phyloP scores from a whole-genome alignment of 35 echinoderm and acorn worm genomes.

The Nesometra sesokonis region DNA sequence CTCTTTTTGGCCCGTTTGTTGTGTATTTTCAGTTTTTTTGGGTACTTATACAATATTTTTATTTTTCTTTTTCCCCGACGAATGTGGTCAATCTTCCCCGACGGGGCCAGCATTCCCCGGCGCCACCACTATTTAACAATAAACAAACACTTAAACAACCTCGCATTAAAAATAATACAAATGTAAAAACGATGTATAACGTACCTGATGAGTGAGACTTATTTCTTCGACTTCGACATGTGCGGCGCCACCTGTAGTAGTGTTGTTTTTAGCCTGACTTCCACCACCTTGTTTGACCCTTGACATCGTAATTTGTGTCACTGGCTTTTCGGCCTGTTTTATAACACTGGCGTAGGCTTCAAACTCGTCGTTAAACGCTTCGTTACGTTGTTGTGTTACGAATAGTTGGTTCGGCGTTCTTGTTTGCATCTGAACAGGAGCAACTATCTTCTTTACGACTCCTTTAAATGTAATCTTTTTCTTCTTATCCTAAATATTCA shows the following conservation, averaged over 20 bases:
- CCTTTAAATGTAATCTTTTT: not conserved
- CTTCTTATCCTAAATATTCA: no score
- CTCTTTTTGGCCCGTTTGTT: no score
- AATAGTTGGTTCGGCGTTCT: not conserved
- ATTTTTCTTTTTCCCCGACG: no score
- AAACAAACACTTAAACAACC: no score
- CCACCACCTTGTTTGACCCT: not conserved
- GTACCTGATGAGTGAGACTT: not conserved
- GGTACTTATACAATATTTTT: no score
- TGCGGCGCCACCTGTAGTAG: not conserved
- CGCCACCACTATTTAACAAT: no score
- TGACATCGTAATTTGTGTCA: not conserved
- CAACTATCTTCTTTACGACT: not conserved
- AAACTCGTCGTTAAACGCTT: not conserved
- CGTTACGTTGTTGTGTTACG: not conserved
- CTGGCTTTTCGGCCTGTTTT: not conserved
- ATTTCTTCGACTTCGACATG: not conserved
- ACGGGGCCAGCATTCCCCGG: no score
- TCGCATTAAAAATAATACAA: no score
- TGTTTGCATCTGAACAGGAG: not conserved
- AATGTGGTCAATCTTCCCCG: no score
- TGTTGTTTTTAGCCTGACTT: not conserved
- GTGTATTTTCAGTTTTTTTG: no score
- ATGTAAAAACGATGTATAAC: no score
- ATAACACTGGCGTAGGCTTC: not conserved